These are phyloP conservation scores for Ophion ellenae DNA, from an alignment of 2,888 invertebrate species.

Conservation along the genomic window DNA sequence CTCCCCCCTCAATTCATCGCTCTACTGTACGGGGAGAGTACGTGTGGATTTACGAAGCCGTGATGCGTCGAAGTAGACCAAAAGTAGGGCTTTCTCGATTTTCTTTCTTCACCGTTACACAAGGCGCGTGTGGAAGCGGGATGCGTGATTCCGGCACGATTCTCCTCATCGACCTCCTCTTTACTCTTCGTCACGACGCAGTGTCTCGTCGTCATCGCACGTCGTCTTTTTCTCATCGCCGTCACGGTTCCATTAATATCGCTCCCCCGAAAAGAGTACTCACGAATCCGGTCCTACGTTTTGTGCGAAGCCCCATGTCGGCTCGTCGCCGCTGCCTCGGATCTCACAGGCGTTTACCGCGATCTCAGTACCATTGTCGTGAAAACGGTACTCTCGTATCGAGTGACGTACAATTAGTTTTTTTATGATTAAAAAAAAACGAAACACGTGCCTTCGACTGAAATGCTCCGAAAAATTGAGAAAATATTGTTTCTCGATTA, in stretches of 20 bases:
- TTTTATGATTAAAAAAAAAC: no score
- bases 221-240: conserved; percentile 57
- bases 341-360: neutral
- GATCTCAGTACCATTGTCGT: conserved; percentile 50
- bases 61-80: conserved; percentile 51
- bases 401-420: neutral
- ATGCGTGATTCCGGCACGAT: conserved; percentile 80
- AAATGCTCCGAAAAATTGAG: no score
- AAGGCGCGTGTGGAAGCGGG: conserved; percentile 68
- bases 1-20: neutral
- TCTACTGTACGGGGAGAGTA: neutral
- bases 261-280: conserved; percentile 58
- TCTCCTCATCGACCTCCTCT: conserved; percentile 50
- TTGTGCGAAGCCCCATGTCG: conserved; percentile 27
- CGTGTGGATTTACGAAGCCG: conserved; percentile 10
- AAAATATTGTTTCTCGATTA: no score
- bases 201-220: conserved; percentile 38
- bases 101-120: conserved; percentile 66
- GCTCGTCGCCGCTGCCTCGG: neutral
- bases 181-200: conserved; percentile 44
- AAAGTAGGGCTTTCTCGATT: conserved; percentile 59
- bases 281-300: conserved; percentile 35
- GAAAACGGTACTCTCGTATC: neutral
- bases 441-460: no score
- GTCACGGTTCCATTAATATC: conserved; percentile 82